Conservation (phyloP, 2,797 vertebrate species). For the Sebastes cheni region DNA sequence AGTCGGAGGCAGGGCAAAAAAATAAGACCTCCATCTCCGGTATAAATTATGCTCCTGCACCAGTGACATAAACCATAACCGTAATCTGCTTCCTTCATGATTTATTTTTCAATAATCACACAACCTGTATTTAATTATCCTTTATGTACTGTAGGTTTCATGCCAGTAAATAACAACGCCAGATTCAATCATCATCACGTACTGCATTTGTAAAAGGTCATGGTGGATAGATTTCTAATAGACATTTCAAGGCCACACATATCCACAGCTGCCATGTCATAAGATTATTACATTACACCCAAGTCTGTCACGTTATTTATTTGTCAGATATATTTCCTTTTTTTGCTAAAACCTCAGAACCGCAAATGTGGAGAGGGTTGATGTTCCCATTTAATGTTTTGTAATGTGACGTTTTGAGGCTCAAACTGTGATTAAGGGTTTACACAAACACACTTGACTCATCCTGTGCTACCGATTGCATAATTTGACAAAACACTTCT, state of each 20-base stretch:
- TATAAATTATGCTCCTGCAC: not conserved
- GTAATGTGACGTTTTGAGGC: not conserved
- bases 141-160: not conserved
- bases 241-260: not conserved
- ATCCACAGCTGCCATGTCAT: not conserved
- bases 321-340: not conserved
- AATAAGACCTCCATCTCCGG: rapidly evolving
- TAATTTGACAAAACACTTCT: conserved; percentile 40
- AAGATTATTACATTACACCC: not conserved
- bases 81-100: not conserved
- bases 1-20: too few relatives aligned
- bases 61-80: not conserved
- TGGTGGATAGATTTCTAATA: not conserved
- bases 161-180: not conserved
- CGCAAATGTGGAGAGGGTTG: not conserved
- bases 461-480: conserved; percentile 26
- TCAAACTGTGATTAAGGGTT: conserved; percentile 19
- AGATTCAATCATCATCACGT: not conserved
- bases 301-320: not conserved
- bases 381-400: not conserved
- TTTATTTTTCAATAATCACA: not conserved
- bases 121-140: not conserved
- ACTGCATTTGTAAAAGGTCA: not conserved
- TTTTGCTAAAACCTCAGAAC: not conserved
- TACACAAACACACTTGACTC: conserved; percentile 37